Evolutionary conservation across 2,113 vertebrate genomes (phyloP).

Genomic region (Redunca redunca): DNA sequence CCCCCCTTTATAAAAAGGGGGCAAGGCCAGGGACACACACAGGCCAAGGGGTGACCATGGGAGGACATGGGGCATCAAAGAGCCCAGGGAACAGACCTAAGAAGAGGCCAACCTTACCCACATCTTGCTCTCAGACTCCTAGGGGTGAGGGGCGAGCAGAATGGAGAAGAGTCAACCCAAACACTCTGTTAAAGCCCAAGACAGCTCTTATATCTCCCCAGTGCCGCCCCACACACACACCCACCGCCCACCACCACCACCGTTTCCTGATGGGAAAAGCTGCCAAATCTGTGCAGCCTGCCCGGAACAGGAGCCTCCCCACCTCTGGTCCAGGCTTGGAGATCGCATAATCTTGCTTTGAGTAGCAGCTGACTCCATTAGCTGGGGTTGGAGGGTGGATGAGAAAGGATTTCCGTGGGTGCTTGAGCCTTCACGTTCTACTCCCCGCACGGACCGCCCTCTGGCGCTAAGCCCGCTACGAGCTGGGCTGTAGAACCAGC

Average conservation of each 20-base stretch:
- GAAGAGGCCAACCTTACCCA: background rate
- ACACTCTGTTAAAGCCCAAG: background rate
- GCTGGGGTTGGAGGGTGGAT: background rate
- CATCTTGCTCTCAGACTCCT: background rate
- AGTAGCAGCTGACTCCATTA: background rate
- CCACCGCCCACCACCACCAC: accelerated
- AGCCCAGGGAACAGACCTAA: background rate
- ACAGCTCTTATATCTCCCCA: background rate
- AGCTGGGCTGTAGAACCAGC: background rate
- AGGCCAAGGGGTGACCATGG: no score
- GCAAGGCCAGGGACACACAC: background rate
- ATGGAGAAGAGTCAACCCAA: background rate
- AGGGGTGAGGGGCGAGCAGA: background rate
- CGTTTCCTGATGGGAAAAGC: background rate
- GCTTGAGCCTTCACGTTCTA: background rate
- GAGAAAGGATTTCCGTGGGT: background rate
- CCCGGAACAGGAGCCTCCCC: background rate
- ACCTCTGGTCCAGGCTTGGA: background rate
- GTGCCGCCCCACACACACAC: background rate
- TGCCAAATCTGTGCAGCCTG: no score
- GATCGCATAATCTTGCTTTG: background rate
- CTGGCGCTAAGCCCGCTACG: background rate
- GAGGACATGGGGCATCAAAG: background rate
- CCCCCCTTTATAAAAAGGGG: background rate
- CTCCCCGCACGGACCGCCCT: accelerated